phyloP scores from a whole-genome alignment of 2,797 vertebrate species.

The Hippoglossus hippoglossus region DNA sequence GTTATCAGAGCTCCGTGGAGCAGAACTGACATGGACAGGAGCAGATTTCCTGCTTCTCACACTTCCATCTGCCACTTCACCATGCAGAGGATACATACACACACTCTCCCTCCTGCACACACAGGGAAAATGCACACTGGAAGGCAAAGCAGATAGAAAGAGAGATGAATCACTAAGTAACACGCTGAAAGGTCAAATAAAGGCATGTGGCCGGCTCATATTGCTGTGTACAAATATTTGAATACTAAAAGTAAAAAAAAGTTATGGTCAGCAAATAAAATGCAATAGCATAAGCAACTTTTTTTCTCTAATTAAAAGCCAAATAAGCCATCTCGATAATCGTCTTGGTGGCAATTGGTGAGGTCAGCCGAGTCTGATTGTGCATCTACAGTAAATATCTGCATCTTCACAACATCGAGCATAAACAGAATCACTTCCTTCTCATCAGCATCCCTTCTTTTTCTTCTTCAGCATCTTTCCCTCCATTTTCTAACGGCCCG shows the following conservation, averaged over 20 bases:
- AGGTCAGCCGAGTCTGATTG: conserved; percentile 47
- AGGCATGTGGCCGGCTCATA: not conserved
- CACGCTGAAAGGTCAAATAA: conserved; percentile 38
- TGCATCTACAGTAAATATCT: conserved; percentile 31
- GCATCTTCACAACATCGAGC: conserved; percentile 32
- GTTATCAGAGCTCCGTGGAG: conserved; percentile 85
- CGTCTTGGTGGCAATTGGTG: conserved; percentile 8
- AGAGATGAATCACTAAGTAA: conserved; percentile 6
- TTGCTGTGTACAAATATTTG: not conserved
- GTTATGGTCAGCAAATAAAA: conserved; percentile 18
- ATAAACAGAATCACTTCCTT: conserved; percentile 71
- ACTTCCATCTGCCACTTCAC: conserved; percentile 85
- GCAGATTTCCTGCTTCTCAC: conserved; percentile 87
- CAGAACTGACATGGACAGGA: conserved; percentile 87
- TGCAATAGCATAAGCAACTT: conserved; percentile 1
- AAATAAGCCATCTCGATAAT: conserved; percentile 26
- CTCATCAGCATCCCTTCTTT: conserved; percentile 60
- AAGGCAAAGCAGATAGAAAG: conserved; percentile 10
- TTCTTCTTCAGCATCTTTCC: conserved; percentile 1
- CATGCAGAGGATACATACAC: conserved; percentile 74
- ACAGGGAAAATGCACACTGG: conserved; percentile 31
- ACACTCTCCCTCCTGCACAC: conserved; percentile 30
- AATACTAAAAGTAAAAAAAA: conserved; percentile 12
- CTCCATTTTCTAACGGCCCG: conserved; percentile 54
- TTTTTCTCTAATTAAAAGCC: conserved; percentile 21